Evolutionary conservation across 1,140 invertebrate genomes (phyloP), one percentile per base, ranked within the genome.

Genomic region (Drosophila sp.): DNA sequence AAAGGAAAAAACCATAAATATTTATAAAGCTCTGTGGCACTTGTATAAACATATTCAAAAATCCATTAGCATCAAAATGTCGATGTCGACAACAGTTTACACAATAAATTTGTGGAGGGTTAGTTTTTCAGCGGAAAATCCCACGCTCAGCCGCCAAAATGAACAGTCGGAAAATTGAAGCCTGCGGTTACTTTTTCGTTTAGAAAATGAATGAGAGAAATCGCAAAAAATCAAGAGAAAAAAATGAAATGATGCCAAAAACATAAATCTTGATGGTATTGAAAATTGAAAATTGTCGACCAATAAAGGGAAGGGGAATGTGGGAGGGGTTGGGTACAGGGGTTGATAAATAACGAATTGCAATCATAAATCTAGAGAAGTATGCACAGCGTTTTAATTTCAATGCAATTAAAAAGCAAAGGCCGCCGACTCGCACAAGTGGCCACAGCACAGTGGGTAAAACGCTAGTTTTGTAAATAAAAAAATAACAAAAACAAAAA

Each of bases 291-390:
- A 76, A 77, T 64, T 38, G 64, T 13, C 32, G 34, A 29, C 9
- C 56, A 7, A 58, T 2, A 45, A 32, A 7, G 38, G 18, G 13
- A 34, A 53, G 3, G 11, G 41, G n/a, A 7, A 2, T 11, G 25
- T 13, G 25, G 25, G 7, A 3, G 25, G 25, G 7, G 6, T 8
- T 5, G 1, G 16, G 14, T 21, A 21, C 9, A 14, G 45, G 5
- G 25, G 14, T 34, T 66, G 66, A 86, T 81, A 82, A 86, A 86
- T 86, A 86, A 87, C 82, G 58, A 78, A 87, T 87, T 61, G 82
- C 48, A 78, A 76, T 72, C 81, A 87, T 86, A 86, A 86, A 86
- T 87, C 78, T 76, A 70, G 66, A 63, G 66, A 72, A 66, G 69
- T 74, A 67, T 74, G 81, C 65, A 67, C 62, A 82, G 51, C 71